Evolutionary conservation across 2,797 vertebrate genomes (phyloP).

Genomic region (Crypturellus tataupa): DNA sequence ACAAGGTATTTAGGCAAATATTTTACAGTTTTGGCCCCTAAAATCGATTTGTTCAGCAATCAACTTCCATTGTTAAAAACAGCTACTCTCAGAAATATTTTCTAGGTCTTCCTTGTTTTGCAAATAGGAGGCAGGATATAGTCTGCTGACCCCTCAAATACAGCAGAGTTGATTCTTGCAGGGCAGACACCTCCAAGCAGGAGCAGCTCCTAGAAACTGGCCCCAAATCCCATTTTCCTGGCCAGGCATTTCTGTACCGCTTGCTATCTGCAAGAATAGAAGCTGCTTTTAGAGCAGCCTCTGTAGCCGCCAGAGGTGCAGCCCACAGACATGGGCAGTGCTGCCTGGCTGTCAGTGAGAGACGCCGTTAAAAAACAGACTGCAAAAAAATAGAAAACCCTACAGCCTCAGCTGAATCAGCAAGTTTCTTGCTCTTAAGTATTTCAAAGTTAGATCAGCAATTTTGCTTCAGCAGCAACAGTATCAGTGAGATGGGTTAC

Average conservation of each 20-base stretch:
- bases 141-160: neutral
- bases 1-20: neutral
- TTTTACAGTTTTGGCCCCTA: neutral
- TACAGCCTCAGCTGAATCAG: neutral
- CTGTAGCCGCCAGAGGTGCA: neutral
- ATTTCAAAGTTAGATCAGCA: rapidly evolving
- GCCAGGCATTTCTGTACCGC: neutral
- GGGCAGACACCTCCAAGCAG: neutral
- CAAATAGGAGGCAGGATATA: neutral
- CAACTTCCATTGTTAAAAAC: neutral
- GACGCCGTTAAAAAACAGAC: neutral
- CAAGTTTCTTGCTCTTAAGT: neutral
- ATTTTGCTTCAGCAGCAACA: neutral
- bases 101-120: neutral
- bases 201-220: neutral
- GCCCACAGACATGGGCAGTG: neutral
- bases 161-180: neutral
- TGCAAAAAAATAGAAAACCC: neutral
- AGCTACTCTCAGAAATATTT: neutral
- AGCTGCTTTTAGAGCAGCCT: neutral
- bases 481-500: neutral
- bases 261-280: neutral
- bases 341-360: neutral
- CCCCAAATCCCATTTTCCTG: neutral
- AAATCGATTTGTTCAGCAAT: neutral